Conservation (phyloP, 2,797 vertebrate species). For the Miichthys miiuy region DNA sequence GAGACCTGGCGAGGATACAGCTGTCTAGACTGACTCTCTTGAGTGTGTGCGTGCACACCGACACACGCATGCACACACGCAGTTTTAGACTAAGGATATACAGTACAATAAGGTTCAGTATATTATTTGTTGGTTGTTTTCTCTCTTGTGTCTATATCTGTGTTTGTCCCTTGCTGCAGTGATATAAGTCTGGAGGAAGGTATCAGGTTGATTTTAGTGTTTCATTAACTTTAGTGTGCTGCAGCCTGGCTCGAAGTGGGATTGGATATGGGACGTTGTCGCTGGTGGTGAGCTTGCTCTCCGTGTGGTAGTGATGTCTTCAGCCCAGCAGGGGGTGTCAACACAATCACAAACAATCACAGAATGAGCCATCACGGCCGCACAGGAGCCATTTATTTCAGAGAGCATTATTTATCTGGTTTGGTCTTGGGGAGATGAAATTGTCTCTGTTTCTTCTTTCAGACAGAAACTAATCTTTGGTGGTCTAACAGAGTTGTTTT, state of each 20-base stretch:
- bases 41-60: slow-evolving; percentile 22
- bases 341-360: slow-evolving; percentile 82
- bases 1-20: slow-evolving; percentile 67
- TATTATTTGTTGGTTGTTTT: slow-evolving; percentile 29
- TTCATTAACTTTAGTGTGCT: slow-evolving; percentile 60
- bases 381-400: slow-evolving; percentile 70
- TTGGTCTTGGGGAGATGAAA: slow-evolving; percentile 62
- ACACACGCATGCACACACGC: not conserved
- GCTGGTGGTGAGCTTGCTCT: slow-evolving; percentile 42
- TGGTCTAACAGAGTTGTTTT: slow-evolving; percentile 53
- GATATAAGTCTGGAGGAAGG: slow-evolving; percentile 22
- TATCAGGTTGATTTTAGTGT: slow-evolving; percentile 38
- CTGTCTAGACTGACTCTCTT: slow-evolving; percentile 65
- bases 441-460: slow-evolving; percentile 52
- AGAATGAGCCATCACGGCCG: slow-evolving; percentile 72
- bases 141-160: slow-evolving; percentile 24
- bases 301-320: slow-evolving; percentile 77
- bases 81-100: slow-evolving; percentile 18
- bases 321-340: slow-evolving; percentile 87
- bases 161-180: slow-evolving; percentile 29
- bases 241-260: slow-evolving; percentile 42
- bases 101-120: slow-evolving; percentile 5
- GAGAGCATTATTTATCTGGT: slow-evolving; percentile 69
- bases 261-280: slow-evolving; percentile 46
- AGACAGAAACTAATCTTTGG: slow-evolving; percentile 55